A percentile compares a stretch with the other conserved stretches of the same genome.
Evolutionary conservation across 2,113 vertebrate genomes (phyloP).

Genomic region (Salvelinus namaycush): DNA sequence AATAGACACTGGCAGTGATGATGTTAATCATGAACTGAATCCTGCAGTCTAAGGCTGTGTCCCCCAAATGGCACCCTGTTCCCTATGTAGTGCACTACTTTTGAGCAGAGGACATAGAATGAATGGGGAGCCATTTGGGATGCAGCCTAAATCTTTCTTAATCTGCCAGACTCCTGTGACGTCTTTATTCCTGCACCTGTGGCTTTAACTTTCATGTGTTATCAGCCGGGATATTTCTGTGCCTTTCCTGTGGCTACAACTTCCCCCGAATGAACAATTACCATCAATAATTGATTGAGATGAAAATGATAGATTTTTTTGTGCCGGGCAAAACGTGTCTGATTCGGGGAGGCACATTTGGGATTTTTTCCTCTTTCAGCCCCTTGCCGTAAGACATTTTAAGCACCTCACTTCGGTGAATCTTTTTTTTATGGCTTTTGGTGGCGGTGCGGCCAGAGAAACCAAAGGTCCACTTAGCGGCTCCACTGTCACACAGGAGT

Average conservation of each 20-base stretch:
- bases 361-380: conserved; percentile 10
- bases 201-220: conserved; percentile 24
- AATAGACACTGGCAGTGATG: conserved; percentile 60
- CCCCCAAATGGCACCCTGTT: too few relatives aligned
- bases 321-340: background rate
- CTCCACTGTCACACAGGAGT: conserved; percentile 46
- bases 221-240: conserved; percentile 37
- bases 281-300: conserved; percentile 38
- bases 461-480: conserved; percentile 48
- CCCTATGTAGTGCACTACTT: too few relatives aligned
- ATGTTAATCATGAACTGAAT: conserved; percentile 55
- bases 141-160: conserved; percentile 40
- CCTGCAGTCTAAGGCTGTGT: conserved; percentile 14
- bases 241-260: conserved; percentile 26
- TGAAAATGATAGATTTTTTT: conserved; percentile 12
- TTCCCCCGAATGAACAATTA: conserved; percentile 47
- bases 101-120: too few relatives aligned
- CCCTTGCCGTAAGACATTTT: background rate
- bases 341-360: too few relatives aligned
- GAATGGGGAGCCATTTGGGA: too few relatives aligned
- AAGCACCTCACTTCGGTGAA: background rate
- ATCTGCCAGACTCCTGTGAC: conserved; percentile 29
- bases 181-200: conserved; percentile 29
- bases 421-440: conserved; percentile 7
- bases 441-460: background rate